Percentiles rank a stretch among this genome's conserved stretches.
Conservation (phyloP, 2,888 invertebrate species). For the Agrotis exclamationis region DNA sequence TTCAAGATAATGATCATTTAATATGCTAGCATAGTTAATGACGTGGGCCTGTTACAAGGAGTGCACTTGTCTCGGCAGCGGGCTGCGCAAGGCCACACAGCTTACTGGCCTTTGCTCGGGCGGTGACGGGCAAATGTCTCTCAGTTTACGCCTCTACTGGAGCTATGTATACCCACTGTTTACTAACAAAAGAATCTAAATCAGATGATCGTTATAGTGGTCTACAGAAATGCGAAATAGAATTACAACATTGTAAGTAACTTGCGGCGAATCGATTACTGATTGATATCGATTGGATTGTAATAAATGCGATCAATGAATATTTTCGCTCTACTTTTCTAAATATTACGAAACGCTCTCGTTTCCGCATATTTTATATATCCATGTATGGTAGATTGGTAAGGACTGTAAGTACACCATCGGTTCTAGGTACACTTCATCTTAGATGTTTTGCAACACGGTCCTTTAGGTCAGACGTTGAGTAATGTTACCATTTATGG, state of each 20-base stretch:
- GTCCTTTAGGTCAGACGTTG: constrained; percentile 69
- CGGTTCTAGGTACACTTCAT: constrained; percentile 45
- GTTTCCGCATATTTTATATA: constrained; percentile 32
- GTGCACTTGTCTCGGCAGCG: constrained; percentile 81
- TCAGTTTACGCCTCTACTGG: constrained; percentile 60
- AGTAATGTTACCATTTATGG: constrained; percentile 67
- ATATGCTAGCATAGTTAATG: constrained; percentile 43
- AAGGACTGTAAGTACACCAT: constrained; percentile 13
- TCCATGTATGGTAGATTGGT: constrained; percentile 15
- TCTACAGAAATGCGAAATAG: constrained; percentile 25
- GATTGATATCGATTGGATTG: constrained; percentile 49
- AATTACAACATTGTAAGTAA: constrained; percentile 45
- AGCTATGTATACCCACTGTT: constrained; percentile 62
- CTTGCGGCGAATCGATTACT: constrained; percentile 48
- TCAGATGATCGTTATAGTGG: constrained; percentile 41
- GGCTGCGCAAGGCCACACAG: constrained; percentile 78
- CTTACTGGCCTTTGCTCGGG: constrained; percentile 77
- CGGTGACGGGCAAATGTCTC: constrained; percentile 85
- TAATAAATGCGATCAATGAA: constrained; percentile 37
- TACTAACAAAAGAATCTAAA: constrained; percentile 68
- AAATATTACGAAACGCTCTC: constrained; percentile 47
- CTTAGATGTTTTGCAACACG: constrained; percentile 67
- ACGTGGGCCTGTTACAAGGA: constrained; percentile 37
- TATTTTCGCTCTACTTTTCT: constrained; percentile 49
- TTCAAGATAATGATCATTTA: constrained; percentile 46